phyloP scores from a whole-genome alignment of 2,888 invertebrate species.

The Fragum whitleyi region DNA sequence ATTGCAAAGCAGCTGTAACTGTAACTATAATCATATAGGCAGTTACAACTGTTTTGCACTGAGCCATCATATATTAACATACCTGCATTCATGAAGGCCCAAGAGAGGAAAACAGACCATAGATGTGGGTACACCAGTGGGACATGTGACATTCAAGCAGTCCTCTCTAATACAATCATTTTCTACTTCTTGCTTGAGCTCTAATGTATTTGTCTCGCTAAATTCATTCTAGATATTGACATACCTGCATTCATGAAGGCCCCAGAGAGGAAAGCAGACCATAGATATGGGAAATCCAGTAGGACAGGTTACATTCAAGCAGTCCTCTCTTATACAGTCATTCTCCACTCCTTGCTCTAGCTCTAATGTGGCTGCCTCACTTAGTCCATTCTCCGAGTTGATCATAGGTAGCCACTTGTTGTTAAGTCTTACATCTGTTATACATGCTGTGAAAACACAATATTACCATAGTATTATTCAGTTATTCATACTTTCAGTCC shows the following conservation, averaged over 20 bases:
- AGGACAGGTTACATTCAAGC: constrained; percentile 70
- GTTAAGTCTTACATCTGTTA: constrained; percentile 94
- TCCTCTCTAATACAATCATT: constrained; percentile 93
- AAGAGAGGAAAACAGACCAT: not conserved
- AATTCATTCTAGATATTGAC: constrained; percentile 86
- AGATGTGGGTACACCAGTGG: not conserved
- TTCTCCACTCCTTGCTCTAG: constrained; percentile 93
- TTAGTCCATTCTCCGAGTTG: constrained; percentile 74
- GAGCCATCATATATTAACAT: too few species aligned
- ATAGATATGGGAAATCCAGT: constrained; percentile 89
- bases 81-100: not conserved
- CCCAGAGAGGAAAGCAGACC: constrained; percentile 97
- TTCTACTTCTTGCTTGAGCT: constrained; percentile 94
- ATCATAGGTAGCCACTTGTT: constrained; percentile 95
- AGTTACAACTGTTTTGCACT: too few species aligned
- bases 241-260: constrained; percentile 98
- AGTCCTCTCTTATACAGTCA: constrained; percentile 92
- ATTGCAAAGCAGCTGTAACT: too few species aligned
- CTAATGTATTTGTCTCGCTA: constrained; percentile 97
- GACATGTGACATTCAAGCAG: not conserved
- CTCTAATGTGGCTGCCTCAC: constrained; percentile 98
- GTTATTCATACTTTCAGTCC: too few species aligned
- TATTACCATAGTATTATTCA: not conserved
- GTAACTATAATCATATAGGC: too few species aligned
- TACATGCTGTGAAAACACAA: constrained; percentile 88